Evolutionary conservation across 2,113 vertebrate genomes (phyloP).

Genomic region (Tylochromis polylepis): DNA sequence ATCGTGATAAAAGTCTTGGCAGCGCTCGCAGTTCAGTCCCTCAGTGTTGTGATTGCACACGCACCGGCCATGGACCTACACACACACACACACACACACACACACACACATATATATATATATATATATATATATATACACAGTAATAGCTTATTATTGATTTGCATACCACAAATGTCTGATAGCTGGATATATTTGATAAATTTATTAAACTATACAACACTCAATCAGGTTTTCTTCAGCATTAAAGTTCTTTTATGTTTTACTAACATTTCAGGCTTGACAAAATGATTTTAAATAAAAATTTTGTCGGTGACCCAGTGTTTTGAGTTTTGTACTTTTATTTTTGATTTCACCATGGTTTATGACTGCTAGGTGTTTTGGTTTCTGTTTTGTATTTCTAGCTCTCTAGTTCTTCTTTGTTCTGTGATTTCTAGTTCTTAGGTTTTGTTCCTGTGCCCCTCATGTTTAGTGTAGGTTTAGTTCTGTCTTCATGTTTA

Average conservation of each 20-base stretch:
- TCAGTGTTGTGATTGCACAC: slow-evolving; percentile 93
- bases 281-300: too few species aligned
- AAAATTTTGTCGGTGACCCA: too few species aligned
- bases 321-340: too few species aligned
- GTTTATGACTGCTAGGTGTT: too few species aligned
- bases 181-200: not conserved
- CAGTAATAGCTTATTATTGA: not conserved
- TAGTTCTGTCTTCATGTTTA: too few species aligned
- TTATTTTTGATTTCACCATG: too few species aligned
- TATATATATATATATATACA: too few species aligned
- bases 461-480: too few species aligned
- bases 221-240: not conserved
- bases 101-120: not conserved
- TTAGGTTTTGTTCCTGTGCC: too few species aligned
- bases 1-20: slow-evolving; percentile 89
- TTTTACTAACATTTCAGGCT: not conserved
- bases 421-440: too few species aligned
- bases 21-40: slow-evolving; percentile 92
- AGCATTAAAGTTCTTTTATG: not conserved
- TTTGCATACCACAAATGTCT: not conserved
- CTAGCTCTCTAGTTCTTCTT: too few species aligned
- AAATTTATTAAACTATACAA: accelerated
- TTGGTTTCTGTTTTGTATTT: too few species aligned
- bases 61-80: slow-evolving; percentile 90
- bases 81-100: not conserved